phyloP scores from a whole-genome alignment of 2,797 vertebrate genomes.

The Sus cebifrons region DNA sequence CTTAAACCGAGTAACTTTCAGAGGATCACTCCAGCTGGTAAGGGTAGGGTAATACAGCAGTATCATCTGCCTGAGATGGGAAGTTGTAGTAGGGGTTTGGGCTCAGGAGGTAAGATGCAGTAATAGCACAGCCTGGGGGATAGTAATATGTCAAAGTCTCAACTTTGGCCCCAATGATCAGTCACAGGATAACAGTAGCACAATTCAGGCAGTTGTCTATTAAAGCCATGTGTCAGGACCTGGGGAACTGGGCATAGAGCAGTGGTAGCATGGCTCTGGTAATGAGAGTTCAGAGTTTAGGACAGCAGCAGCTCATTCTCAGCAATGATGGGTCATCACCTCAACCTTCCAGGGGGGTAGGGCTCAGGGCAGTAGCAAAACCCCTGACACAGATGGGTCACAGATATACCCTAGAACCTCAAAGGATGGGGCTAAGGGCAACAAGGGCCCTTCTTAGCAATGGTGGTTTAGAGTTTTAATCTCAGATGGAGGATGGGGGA shows the following conservation, averaged over 20 bases:
- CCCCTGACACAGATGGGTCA: not conserved
- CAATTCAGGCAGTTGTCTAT: too few relatives aligned
- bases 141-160: not conserved
- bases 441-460: not conserved
- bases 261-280: not conserved
- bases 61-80: not conserved
- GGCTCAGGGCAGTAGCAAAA: not conserved
- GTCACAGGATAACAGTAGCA: not conserved
- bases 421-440: not conserved
- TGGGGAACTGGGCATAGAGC: too few relatives aligned
- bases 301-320: too few relatives aligned
- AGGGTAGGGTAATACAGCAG: not conserved
- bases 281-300: not conserved
- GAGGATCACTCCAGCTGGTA: not conserved
- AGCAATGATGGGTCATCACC: not conserved
- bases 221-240: not conserved
- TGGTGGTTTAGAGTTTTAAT: not conserved
- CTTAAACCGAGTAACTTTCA: too few relatives aligned
- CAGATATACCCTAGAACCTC: not conserved
- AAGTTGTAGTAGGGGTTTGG: not conserved
- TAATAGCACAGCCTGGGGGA: not conserved
- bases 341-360: not conserved
- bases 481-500: not conserved
- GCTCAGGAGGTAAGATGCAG: not conserved
- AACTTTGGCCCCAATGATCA: not conserved